phyloP scores from a whole-genome alignment of 2,113 vertebrate genomes.

The Fulica atra region DNA sequence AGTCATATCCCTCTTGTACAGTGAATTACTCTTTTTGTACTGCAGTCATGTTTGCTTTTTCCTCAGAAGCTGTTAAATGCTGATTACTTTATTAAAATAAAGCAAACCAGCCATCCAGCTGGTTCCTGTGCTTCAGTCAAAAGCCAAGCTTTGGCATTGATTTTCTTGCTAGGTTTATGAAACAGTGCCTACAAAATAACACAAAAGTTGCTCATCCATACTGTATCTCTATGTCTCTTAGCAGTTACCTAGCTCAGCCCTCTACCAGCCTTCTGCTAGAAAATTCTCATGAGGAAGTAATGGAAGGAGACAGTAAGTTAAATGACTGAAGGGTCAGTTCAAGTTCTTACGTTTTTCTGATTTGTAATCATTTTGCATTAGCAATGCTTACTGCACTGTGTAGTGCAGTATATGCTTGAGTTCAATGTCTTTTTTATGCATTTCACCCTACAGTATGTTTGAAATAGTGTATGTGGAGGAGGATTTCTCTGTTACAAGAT shows the following conservation, averaged over 20 bases:
- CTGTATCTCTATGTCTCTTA: conserved; percentile 43
- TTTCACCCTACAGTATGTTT: neutral
- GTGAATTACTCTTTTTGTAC: neutral
- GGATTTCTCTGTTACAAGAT: neutral
- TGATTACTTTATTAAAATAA: neutral
- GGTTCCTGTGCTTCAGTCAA: neutral
- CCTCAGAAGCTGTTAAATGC: neutral
- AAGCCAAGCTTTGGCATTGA: neutral
- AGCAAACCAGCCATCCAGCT: neutral
- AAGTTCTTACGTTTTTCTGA: conserved; percentile 9
- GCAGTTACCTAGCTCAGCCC: conserved; percentile 26
- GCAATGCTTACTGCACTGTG: neutral
- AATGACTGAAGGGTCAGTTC: conserved; percentile 31
- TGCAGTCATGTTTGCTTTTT: neutral
- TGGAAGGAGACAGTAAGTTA: conserved; percentile 42
- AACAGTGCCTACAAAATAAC: neutral
- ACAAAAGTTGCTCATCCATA: neutral
- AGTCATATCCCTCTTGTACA: neutral
- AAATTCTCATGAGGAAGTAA: conserved; percentile 39
- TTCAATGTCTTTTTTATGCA: neutral
- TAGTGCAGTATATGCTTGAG: neutral
- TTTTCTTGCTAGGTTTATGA: neutral
- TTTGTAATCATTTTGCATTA: neutral
- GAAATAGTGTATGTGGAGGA: neutral
- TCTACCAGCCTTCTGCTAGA: conserved; percentile 27